phyloP scores from a whole-genome alignment of 2,113 vertebrate genomes.

The Sciurus niger region DNA sequence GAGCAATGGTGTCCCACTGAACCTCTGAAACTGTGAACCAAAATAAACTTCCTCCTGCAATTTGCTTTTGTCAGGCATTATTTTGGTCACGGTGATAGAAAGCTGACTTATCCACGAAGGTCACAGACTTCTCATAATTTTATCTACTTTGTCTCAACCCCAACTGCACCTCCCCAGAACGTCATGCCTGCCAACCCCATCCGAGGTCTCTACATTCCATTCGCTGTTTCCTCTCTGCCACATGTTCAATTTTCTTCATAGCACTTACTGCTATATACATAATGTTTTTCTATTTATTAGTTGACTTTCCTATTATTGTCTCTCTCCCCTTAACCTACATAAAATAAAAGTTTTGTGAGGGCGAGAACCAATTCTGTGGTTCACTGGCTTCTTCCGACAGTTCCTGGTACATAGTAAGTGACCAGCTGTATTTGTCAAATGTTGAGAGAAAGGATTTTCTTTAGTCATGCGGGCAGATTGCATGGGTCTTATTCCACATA shows the following conservation, averaged over 20 bases:
- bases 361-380: neutral
- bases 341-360: neutral
- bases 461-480: neutral
- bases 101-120: no score
- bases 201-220: neutral
- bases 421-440: neutral
- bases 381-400: neutral
- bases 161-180: neutral
- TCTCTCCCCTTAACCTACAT: neutral
- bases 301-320: neutral
- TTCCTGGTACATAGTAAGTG: neutral
- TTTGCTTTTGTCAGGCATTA: no score
- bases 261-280: neutral
- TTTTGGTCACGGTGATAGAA: no score
- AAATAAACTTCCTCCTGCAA: no score
- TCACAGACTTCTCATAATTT: neutral
- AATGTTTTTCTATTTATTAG: neutral
- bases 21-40: no score
- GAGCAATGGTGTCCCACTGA: no score
- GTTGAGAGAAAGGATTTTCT: neutral
- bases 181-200: neutral
- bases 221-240: neutral
- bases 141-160: neutral
- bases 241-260: neutral
- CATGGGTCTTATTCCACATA: neutral